Percentiles rank a stretch among this genome's conserved stretches.
Conservation (phyloP, 2,113 vertebrate genomes). For the Burhinus oedicnemus region DNA sequence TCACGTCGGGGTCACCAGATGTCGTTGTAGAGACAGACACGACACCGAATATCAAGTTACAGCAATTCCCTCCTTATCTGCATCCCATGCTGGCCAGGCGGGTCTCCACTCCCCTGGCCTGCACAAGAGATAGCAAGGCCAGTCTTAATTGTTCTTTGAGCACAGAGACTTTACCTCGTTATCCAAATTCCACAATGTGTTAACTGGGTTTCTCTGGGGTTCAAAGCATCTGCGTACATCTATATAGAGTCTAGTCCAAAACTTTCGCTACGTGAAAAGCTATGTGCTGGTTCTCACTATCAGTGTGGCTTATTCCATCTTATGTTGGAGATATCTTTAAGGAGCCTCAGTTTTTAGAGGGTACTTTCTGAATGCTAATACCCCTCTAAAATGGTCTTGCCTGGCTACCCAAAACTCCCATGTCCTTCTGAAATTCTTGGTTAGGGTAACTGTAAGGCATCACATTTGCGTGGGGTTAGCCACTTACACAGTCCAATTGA, state of each 20-base stretch:
- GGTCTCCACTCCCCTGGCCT: no score
- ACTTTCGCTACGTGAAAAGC: neutral
- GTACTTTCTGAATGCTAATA: neutral
- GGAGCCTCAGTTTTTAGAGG: neutral
- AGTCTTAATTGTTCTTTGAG: no score
- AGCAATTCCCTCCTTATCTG: no score
- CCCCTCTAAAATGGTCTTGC: neutral
- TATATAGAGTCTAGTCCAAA: slow-evolving; percentile 14
- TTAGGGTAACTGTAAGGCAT: neutral
- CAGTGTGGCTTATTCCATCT: neutral
- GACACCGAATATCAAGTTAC: no score
- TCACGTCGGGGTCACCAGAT: no score
- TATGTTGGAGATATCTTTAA: neutral
- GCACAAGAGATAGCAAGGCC: no score
- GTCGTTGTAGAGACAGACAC: no score
- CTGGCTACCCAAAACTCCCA: neutral
- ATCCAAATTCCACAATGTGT: no score
- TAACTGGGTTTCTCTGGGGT: slow-evolving; percentile 37
- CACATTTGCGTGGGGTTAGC: neutral
- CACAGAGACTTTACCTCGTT: no score
- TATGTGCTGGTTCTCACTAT: neutral
- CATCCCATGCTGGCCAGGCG: no score
- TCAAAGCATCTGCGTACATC: slow-evolving; percentile 22
- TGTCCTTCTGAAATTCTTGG: neutral
- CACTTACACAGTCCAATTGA: neutral